These are phyloP conservation scores for Leptonema lineaticorne DNA, from an alignment of 1,140 invertebrate species.

Conservation along the genomic window DNA sequence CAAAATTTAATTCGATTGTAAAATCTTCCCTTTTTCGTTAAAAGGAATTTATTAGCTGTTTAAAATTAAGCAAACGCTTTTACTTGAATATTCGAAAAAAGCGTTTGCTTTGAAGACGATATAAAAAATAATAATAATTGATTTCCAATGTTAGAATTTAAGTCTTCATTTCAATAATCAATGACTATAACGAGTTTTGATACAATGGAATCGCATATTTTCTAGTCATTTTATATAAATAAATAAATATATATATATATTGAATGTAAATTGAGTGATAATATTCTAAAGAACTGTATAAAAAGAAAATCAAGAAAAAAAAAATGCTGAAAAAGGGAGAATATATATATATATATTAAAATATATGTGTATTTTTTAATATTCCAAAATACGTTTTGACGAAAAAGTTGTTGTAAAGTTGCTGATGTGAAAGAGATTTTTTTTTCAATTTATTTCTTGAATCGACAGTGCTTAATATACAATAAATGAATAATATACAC, in stretches of 20 bases:
- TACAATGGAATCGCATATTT: constrained; percentile 16
- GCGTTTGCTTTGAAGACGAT: no score
- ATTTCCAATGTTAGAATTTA: constrained; percentile 5
- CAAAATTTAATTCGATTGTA: no score
- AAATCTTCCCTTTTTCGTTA: no score
- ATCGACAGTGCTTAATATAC: constrained; percentile 18
- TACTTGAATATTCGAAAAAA: no score
- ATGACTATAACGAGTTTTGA: constrained; percentile 16
- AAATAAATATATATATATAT: constrained; percentile 18
- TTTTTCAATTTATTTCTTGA: no score
- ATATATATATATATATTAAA: constrained; percentile 10
- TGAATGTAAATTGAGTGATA: constrained; percentile 16
- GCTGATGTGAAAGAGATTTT: no score
- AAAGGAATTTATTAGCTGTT: no score
- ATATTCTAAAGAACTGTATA: constrained; percentile 14
- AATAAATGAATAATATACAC: constrained; percentile 18
- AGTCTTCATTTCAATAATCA: constrained; percentile 18
- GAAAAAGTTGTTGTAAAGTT: constrained; percentile 2
- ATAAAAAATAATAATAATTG: no score
- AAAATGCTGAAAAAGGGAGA: constrained; percentile 3
- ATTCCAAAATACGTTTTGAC: neutral
- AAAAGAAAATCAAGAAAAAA: neutral
- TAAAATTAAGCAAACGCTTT: no score
- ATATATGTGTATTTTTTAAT: neutral
- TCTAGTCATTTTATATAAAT: constrained; percentile 17